Base-by-base conservation (phyloP, 2,888 invertebrate genomes). In the Oxycera nigricornis region DNA sequence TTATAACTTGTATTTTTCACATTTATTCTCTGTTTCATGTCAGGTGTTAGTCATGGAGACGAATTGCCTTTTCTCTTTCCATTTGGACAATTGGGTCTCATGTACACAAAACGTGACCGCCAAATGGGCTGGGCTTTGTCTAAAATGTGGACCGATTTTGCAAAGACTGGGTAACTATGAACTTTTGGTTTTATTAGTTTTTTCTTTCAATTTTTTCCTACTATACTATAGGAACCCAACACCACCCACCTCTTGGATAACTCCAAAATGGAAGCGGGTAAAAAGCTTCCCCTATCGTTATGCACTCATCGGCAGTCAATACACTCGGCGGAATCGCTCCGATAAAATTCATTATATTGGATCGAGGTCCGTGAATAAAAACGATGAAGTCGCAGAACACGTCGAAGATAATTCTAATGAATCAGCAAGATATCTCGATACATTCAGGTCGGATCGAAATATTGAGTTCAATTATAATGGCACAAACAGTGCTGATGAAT, bases 111-210 rank as follows among this genome's bases (percentile, higher is more conserved):
- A 24, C 55, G 55, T 0, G 55, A 55, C 24, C 22, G 4, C 4
- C 55, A 55, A 55, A 55, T 55, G 55, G 22, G 9, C 20, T 55
- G 7, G 6, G 17, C 24, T 4, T n/a, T 55, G 55, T 9, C 55
- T 2, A 55, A 22, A 55, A 55, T 55, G 55, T 55, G 55, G 55
- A 55, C 55, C 2, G 22, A 55, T 55, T 55, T 55, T 22, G 55
- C 55, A 4, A 55, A 55, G 22, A 22, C 22, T 0, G 55, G 55
- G 55, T 55, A 55, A 22, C 11, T n/a, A n/a, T n/a, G n/a, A n/a
- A n/a, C n/a, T 55, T 9, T n/a, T n/a, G n/a, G 3, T 46, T 55
- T 50, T n/a, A n/a, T n/a, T n/a, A n/a, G n/a, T n/a, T n/a, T 35
- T 35, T 11, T 7, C 35, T 7, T 11, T 7, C 35, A 35, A 35